phyloP scores from a whole-genome alignment of 2,113 vertebrate species.

The Spea multiplicata region DNA sequence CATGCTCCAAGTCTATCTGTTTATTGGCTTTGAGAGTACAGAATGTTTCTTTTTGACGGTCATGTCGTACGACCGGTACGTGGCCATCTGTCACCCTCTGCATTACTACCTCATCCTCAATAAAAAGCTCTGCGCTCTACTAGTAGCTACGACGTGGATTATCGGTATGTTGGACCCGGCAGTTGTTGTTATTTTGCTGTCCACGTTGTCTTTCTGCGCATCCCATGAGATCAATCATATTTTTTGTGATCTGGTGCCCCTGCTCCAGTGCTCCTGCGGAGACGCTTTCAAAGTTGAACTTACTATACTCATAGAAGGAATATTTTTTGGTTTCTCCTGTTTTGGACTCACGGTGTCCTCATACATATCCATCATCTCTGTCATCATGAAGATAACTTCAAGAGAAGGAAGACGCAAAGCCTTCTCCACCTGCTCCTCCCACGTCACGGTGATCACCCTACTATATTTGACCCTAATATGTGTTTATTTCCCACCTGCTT shows the following conservation, averaged over 20 bases:
- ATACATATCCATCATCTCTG: slow-evolving; percentile 12
- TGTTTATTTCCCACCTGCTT: no score
- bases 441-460: background rate
- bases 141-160: slow-evolving; percentile 40
- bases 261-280: slow-evolving; percentile 12
- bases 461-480: no score
- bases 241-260: slow-evolving; percentile 50
- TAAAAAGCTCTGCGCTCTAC: slow-evolving; percentile 22
- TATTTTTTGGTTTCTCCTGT: slow-evolving; percentile 13
- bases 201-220: slow-evolving; percentile 47
- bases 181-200: slow-evolving; percentile 51
- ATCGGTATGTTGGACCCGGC: slow-evolving; percentile 45
- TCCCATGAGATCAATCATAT: slow-evolving; percentile 50
- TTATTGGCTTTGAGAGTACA: slow-evolving; percentile 49
- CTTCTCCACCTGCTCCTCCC: slow-evolving; percentile 43
- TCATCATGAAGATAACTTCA: slow-evolving; percentile 42
- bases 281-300: background rate
- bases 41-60: slow-evolving; percentile 53
- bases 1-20: slow-evolving; percentile 51
- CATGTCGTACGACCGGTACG: slow-evolving; percentile 56
- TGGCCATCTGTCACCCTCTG: slow-evolving; percentile 53
- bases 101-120: slow-evolving; percentile 51
- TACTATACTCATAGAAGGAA: slow-evolving; percentile 2
- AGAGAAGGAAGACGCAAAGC: slow-evolving; percentile 14
- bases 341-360: slow-evolving; percentile 32